phyloP scores from a whole-genome alignment of 2,797 vertebrate species.

The Brotogeris chrysoptera region DNA sequence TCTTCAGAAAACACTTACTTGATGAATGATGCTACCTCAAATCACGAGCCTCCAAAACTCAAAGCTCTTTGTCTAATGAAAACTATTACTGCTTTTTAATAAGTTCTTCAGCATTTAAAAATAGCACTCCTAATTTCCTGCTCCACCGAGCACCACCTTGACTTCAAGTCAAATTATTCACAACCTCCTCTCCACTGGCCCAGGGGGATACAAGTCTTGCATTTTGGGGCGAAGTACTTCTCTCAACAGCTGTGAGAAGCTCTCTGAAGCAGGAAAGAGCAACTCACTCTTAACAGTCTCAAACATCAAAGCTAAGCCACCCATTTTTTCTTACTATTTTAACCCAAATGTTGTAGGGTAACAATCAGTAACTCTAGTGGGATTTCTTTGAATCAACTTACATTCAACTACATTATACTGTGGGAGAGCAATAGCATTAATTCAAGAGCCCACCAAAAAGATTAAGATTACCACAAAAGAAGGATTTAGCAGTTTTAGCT shows the following conservation, averaged over 20 bases:
- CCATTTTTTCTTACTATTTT: background rate
- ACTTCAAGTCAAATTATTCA: conserved; percentile 75
- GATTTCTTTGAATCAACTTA: background rate
- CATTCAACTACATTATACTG: background rate
- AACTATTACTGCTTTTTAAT: conserved; percentile 69
- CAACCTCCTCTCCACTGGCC: conserved; percentile 54
- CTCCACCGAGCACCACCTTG: conserved; percentile 71
- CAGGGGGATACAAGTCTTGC: conserved; percentile 46
- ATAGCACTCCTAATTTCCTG: conserved; percentile 73
- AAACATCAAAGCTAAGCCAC: conserved; percentile 14
- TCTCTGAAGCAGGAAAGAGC: conserved; percentile 38
- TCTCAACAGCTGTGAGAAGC: conserved; percentile 64
- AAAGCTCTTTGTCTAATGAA: conserved; percentile 56
- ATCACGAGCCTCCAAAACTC: conserved; percentile 3
- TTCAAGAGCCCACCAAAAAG: background rate
- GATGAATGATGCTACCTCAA: conserved; percentile 35
- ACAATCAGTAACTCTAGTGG: background rate
- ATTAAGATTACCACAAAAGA: background rate
- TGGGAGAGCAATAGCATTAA: background rate
- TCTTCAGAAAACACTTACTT: conserved; percentile 20
- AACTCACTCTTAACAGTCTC: conserved; percentile 24
- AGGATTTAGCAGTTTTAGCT: background rate
- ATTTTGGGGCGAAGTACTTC: conserved; percentile 57
- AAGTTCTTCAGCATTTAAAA: conserved; percentile 68
- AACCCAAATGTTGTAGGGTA: background rate